Percentiles rank a stretch among this genome's conserved stretches.
phyloP scores from a whole-genome alignment of 2,113 vertebrate species.

The Stercorarius parasiticus region DNA sequence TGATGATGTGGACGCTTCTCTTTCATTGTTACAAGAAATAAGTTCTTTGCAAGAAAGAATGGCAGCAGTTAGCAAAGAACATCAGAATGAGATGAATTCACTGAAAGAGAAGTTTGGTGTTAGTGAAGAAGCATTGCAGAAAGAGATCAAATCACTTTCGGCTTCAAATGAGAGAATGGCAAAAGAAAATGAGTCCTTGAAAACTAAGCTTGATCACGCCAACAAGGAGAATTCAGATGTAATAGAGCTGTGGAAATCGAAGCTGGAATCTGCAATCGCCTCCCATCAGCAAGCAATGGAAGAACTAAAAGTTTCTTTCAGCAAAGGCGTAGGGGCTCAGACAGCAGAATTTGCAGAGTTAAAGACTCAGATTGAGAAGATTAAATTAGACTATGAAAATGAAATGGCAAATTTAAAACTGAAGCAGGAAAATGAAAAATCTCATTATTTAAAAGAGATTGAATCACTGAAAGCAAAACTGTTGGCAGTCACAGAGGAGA shows the following conservation, averaged over 20 bases:
- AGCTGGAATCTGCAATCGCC: conserved; percentile 81
- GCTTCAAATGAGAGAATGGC: conserved; percentile 76
- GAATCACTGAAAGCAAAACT: conserved; percentile 78
- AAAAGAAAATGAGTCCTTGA: conserved; percentile 87
- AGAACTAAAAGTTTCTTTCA: conserved; percentile 86
- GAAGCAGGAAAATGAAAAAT: conserved; percentile 74
- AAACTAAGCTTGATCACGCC: conserved; percentile 80
- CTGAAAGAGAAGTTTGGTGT: conserved; percentile 79
- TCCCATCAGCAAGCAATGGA: conserved; percentile 92
- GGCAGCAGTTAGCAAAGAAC: conserved; percentile 73
- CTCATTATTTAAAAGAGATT: conserved; percentile 70
- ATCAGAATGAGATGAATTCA: conserved; percentile 74
- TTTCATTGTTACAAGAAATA: conserved; percentile 87
- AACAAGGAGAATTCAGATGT: conserved; percentile 85
- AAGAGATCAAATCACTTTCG: conserved; percentile 79
- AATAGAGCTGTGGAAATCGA: conserved; percentile 85
- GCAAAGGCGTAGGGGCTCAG: conserved; percentile 80
- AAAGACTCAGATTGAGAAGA: conserved; percentile 83
- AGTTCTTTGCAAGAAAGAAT: conserved; percentile 85
- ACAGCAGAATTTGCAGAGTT: conserved; percentile 81
- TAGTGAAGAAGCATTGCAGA: conserved; percentile 77
- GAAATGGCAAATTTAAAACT: conserved; percentile 75
- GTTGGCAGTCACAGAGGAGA: conserved; percentile 79
- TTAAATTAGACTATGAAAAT: conserved; percentile 79
- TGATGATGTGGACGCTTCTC: conserved; percentile 76